Evolutionary conservation across 1,140 invertebrate genomes (phyloP).

Genomic region (Platyscapa corneri): DNA sequence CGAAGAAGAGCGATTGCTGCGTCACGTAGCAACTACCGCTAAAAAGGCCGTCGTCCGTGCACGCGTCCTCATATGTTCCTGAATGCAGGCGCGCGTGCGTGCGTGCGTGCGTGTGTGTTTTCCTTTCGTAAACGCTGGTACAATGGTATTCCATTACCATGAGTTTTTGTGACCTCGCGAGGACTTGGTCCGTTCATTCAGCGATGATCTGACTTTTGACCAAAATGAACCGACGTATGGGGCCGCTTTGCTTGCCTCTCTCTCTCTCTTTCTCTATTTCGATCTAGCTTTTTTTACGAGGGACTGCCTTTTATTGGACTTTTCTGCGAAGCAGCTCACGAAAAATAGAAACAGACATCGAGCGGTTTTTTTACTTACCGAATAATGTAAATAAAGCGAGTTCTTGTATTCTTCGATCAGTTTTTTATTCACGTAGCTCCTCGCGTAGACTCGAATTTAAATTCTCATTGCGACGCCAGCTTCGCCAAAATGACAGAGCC

Average conservation of each 20-base stretch:
- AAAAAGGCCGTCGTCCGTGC: neutral
- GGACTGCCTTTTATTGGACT: neutral
- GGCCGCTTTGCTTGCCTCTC: no score
- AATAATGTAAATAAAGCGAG: neutral
- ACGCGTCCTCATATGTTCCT: neutral
- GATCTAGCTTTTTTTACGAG: neutral
- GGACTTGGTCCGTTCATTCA: neutral
- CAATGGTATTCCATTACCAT: slow-evolving; percentile 9
- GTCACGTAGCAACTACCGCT: neutral
- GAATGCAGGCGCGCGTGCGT: neutral
- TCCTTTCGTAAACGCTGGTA: neutral
- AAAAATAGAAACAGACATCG: neutral
- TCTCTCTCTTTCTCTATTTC: neutral
- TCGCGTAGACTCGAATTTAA: neutral
- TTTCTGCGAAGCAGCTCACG: neutral
- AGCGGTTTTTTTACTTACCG: neutral
- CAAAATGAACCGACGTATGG: neutral
- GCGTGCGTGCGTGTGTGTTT: no score
- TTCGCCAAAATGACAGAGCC: neutral
- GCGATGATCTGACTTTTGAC: neutral
- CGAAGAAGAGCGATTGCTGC: neutral
- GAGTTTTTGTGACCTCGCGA: slow-evolving; percentile 15
- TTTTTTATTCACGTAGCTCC: neutral
- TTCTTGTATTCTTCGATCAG: neutral
- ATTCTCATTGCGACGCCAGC: neutral